phyloP scores from a whole-genome alignment of 1,140 invertebrate species.

The Drosophila nigrodunni region DNA sequence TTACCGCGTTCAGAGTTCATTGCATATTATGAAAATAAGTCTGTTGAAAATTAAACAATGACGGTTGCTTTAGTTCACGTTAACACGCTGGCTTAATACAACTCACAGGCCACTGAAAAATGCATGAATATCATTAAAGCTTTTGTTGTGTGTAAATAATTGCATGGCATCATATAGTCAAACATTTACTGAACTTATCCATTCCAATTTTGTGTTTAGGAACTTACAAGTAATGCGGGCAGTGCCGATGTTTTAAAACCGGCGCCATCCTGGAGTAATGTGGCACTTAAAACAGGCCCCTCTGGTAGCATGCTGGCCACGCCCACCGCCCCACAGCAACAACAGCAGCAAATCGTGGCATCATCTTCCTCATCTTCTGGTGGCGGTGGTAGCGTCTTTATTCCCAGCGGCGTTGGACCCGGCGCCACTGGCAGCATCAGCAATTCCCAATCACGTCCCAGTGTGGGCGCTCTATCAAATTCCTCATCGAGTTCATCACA shows the following conservation, averaged over 20 bases:
- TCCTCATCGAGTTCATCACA: constrained; percentile 74
- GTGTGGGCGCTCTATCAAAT: constrained; percentile 76
- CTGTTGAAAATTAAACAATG: constrained; percentile 1
- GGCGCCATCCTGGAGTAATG: constrained; percentile 83
- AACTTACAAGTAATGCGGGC: constrained; percentile 58
- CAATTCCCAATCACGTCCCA: constrained; percentile 75
- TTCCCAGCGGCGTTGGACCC: constrained; percentile 59
- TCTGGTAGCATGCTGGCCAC: constrained; percentile 46
- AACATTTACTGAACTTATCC: background rate
- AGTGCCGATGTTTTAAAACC: constrained; percentile 75
- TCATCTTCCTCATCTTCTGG: constrained; percentile 76
- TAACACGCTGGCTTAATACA: constrained; percentile 50
- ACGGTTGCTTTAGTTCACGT: constrained; percentile 21
- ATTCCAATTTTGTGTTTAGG: constrained; percentile 29
- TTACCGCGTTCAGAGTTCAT: background rate
- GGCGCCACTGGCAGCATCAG: constrained; percentile 44
- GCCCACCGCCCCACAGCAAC: constrained; percentile 53
- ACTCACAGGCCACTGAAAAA: constrained; percentile 9
- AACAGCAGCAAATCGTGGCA: constrained; percentile 68
- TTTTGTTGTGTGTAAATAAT: constrained; percentile 58
- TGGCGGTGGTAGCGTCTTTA: constrained; percentile 75
- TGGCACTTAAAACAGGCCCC: constrained; percentile 68
- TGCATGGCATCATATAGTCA: background rate
- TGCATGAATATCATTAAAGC: constrained; percentile 59
- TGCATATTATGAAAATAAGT: background rate